These are phyloP conservation scores for Hippotragus niger DNA, from an alignment of 2,113 vertebrate genomes.

Conservation along the genomic window DNA sequence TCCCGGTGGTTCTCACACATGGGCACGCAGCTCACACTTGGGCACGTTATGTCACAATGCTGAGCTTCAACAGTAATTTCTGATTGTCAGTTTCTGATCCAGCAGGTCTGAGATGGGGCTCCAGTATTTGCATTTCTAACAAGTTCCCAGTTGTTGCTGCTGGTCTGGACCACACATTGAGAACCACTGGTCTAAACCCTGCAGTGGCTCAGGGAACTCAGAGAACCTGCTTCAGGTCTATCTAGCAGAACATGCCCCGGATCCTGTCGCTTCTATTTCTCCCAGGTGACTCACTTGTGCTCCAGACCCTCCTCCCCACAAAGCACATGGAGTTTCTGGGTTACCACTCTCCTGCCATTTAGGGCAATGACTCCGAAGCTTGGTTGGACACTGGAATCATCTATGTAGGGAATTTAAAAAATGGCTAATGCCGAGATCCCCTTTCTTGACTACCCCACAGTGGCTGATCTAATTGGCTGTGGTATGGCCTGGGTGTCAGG, in stretches of 20 bases:
- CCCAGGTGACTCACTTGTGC: neutral
- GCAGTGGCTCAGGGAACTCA: neutral
- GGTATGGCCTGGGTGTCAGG: neutral
- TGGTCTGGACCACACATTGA: neutral
- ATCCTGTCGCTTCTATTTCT: neutral
- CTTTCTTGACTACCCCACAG: neutral
- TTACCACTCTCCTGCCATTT: neutral
- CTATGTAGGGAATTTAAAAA: neutral
- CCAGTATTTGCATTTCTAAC: neutral
- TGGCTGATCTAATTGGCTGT: neutral
- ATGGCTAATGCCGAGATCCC: too few species aligned
- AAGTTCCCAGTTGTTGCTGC: neutral
- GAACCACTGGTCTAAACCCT: neutral
- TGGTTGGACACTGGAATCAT: neutral
- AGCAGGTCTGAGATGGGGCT: neutral
- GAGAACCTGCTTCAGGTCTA: neutral
- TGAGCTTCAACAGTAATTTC: neutral
- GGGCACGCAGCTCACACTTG: neutral
- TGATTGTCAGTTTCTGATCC: neutral
- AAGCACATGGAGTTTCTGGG: neutral
- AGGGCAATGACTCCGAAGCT: neutral
- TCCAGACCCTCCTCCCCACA: neutral
- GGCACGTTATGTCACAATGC: neutral
- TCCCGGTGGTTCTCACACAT: neutral
- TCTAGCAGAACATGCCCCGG: neutral